Conservation (phyloP, 2,888 invertebrate species). For the Caenorhabditis angaria region DNA sequence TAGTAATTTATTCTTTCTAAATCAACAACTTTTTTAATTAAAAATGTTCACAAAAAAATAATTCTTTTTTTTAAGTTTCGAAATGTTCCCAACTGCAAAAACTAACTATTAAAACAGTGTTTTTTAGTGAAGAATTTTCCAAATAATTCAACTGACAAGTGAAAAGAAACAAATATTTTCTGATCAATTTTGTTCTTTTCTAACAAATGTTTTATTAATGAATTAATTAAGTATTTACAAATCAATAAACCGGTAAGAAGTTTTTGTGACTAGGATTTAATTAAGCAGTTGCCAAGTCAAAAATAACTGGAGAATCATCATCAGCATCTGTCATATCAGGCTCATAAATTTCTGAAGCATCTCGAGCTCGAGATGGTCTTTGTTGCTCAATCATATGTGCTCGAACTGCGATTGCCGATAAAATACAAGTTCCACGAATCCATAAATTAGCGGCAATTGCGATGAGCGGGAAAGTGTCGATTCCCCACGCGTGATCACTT, state of each 20-base stretch:
- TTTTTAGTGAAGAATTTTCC: too few species aligned
- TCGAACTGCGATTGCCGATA: conserved; percentile 45
- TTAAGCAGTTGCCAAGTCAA: conserved; percentile 48
- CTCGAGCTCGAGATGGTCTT: conserved; percentile 49
- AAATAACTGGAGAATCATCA: conserved; percentile 60
- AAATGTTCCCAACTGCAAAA: too few species aligned
- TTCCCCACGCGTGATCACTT: conserved; percentile 49
- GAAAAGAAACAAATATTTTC: too few species aligned
- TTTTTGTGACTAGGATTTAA: neutral
- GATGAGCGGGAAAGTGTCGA: conserved; percentile 42
- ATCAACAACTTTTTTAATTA: too few species aligned
- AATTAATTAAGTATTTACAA: neutral
- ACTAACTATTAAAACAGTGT: too few species aligned
- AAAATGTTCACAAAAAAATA: too few species aligned
- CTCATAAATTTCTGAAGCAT: conserved; percentile 56
- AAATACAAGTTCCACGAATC: conserved; percentile 46
- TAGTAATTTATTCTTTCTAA: too few species aligned
- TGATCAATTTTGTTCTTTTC: neutral
- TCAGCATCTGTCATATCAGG: conserved; percentile 46
- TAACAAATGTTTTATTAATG: neutral
- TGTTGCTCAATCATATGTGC: conserved; percentile 41
- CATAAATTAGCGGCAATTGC: conserved; percentile 29
- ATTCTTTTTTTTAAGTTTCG: too few species aligned
- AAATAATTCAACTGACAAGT: too few species aligned
- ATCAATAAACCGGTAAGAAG: neutral